A percentile compares a stretch with the other conserved stretches of the same genome.
These are phyloP conservation scores for Lasioglossum malachurum DNA, from an alignment of 2,888 invertebrate genomes.

Conservation along the genomic window DNA sequence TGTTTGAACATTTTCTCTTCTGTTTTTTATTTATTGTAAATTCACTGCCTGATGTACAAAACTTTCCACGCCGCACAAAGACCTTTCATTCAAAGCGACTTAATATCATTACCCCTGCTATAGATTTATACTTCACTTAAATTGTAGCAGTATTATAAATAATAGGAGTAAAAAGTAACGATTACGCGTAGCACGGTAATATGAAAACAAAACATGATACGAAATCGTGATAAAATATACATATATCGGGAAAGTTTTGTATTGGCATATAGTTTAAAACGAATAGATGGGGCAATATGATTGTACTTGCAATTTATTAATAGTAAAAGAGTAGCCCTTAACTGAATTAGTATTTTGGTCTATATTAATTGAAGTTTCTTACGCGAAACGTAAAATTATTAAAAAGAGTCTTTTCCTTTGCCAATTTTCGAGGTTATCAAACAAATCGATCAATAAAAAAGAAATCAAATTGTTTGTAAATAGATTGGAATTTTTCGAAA, in stretches of 20 bases:
- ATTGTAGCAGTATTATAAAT: constrained; percentile 38
- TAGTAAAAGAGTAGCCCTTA: constrained; percentile 29
- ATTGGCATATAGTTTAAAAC: constrained; percentile 44
- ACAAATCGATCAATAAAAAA: neutral
- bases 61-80: constrained; percentile 46
- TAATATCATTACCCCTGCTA: constrained; percentile 32
- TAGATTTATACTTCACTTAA: constrained; percentile 35
- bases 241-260: constrained; percentile 59
- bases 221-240: neutral
- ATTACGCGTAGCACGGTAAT: neutral
- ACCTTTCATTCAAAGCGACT: constrained; percentile 16
- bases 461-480: neutral
- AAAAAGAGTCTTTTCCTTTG: neutral
- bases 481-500: constrained; percentile 4
- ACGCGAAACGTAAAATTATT: constrained; percentile 14
- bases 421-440: constrained; percentile 15
- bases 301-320: constrained; percentile 45
- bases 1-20: constrained; percentile 26
- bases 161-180: neutral
- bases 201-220: neutral
- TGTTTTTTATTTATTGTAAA: constrained; percentile 60
- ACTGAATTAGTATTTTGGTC: constrained; percentile 27
- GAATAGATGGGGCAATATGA: constrained; percentile 45
- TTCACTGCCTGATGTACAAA: constrained; percentile 49
- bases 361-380: neutral